These are phyloP conservation scores for Anorthoa munda DNA, from an alignment of 2,888 invertebrate genomes.

Conservation along the genomic window DNA sequence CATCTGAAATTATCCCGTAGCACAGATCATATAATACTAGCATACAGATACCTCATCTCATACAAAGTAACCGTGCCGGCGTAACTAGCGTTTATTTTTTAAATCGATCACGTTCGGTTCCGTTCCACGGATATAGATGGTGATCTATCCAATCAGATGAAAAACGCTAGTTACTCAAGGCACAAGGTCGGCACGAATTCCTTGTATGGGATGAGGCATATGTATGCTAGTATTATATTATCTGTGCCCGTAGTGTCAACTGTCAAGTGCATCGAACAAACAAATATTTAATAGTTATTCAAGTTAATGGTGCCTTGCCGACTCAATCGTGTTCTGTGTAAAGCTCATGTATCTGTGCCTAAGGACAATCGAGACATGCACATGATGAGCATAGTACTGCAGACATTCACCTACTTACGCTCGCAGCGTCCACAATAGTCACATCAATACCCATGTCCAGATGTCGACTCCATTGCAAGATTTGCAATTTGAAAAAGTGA, in stretches of 20 bases:
- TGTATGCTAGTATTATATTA: no score
- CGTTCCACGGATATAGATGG: no score
- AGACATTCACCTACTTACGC: conserved; percentile 60
- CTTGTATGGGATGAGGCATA: no score
- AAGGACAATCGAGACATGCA: conserved; percentile 40
- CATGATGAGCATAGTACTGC: conserved; percentile 29
- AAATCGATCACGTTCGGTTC: no score
- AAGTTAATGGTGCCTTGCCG: neutral
- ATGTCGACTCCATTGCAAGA: neutral
- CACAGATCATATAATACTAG: no score
- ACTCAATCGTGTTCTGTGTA: neutral
- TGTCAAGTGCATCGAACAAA: neutral
- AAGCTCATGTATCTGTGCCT: conserved; percentile 39
- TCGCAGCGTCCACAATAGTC: conserved; percentile 45
- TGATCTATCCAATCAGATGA: no score
- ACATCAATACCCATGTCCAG: conserved; percentile 20
- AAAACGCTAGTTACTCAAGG: no score
- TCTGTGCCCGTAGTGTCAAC: neutral
- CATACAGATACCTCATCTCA: no score
- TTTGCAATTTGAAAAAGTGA: conserved; percentile 2
- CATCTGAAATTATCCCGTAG: neutral
- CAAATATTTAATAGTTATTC: neutral
- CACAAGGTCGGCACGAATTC: no score
- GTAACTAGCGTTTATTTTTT: no score
- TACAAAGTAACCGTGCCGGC: no score